Percentiles rank a stretch among this genome's conserved stretches.
These are phyloP conservation scores for Spongilla lacustris DNA, from an alignment of 37 sponge, comb jelly and placozoan species.

Conservation along the genomic window DNA sequence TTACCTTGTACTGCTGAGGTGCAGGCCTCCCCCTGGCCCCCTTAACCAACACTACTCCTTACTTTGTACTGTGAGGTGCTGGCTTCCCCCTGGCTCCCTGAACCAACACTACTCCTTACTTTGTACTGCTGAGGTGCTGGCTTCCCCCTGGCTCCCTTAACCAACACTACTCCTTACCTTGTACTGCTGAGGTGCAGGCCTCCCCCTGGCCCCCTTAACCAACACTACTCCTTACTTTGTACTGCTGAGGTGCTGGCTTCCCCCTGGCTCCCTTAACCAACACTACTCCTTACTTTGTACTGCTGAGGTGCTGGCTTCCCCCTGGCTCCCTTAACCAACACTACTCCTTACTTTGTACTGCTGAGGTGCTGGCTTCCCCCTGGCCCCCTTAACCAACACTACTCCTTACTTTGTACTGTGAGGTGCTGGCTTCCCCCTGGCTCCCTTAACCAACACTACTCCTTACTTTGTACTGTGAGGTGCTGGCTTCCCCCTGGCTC, in stretches of 20 bases:
- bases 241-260: no score
- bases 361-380: constrained; percentile 46
- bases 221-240: no score
- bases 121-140: constrained; percentile 65
- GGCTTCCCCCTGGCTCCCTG: no score
- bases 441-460: no score
- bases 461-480: constrained; percentile 73
- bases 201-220: constrained; percentile 83
- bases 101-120: constrained; percentile 43
- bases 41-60: constrained; percentile 70
- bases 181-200: constrained; percentile 57
- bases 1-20: constrained; percentile 24
- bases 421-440: no score
- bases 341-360: constrained; percentile 22
- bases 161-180: constrained; percentile 75
- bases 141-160: constrained; percentile 81
- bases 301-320: no score
- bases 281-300: constrained; percentile 73
- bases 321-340: no score
- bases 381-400: constrained; percentile 84
- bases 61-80: constrained; percentile 93
- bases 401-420: no score
- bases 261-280: constrained; percentile 6
- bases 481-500: constrained; percentile 76
- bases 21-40: constrained; percentile 80